A percentile compares a stretch with the other conserved stretches of the same genome.
Conservation (phyloP, 1,140 invertebrate species). For the Asobara japonica region DNA sequence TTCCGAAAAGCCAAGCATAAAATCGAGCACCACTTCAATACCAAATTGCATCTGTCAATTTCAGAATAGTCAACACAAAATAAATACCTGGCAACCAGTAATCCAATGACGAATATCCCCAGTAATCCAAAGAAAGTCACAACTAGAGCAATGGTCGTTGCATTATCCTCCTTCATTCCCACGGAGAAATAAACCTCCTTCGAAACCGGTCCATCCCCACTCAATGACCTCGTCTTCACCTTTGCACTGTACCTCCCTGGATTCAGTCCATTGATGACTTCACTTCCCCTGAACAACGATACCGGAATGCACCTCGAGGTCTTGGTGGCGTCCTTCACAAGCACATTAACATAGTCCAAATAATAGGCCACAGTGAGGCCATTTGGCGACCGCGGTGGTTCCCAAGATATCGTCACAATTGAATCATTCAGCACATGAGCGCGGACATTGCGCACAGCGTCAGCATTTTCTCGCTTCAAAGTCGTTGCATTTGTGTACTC, state of each 20-base stretch:
- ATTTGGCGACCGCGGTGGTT: conserved; percentile 71
- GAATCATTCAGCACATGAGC: conserved; percentile 46
- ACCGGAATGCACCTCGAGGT: conserved; percentile 44
- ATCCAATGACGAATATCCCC: not conserved
- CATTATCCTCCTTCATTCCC: conserved; percentile 32
- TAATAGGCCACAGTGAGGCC: conserved; percentile 72
- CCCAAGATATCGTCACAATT: conserved; percentile 68
- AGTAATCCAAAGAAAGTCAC: conserved; percentile 25
- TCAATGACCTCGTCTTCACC: conserved; percentile 72
- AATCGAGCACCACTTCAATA: too few species aligned
- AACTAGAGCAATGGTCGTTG: conserved; percentile 32
- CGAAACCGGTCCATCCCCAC: conserved; percentile 70
- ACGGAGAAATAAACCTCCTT: conserved; percentile 43
- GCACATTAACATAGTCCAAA: conserved; percentile 66
- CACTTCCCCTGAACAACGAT: not conserved
- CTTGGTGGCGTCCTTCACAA: conserved; percentile 51
- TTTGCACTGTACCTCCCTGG: conserved; percentile 74
- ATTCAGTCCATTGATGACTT: conserved; percentile 56
- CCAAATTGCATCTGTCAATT: too few species aligned
- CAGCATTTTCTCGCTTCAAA: conserved; percentile 47
- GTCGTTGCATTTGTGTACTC: conserved; percentile 57
- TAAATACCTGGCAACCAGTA: too few species aligned
- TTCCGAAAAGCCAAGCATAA: too few species aligned
- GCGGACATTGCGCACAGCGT: conserved; percentile 53
- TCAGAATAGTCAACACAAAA: too few species aligned